Evolutionary conservation across 2,797 vertebrate species (phyloP).

Genomic region (Neosalanx taihuensis): DNA sequence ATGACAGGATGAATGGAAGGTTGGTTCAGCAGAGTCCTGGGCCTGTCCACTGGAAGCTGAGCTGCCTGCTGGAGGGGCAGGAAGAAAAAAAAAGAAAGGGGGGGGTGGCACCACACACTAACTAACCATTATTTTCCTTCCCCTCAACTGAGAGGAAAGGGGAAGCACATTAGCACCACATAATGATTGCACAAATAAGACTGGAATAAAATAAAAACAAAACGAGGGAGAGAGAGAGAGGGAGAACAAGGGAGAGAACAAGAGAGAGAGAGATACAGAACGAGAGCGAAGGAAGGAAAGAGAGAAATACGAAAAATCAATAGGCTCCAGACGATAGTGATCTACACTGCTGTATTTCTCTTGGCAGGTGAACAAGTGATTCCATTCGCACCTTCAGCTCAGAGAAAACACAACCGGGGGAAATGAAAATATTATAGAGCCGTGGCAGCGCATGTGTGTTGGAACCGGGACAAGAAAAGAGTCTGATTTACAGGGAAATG

Average conservation of each 20-base stretch:
- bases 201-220: slow-evolving; percentile 46
- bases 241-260: too few species aligned
- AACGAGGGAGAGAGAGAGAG: not conserved
- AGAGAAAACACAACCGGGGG: slow-evolving; percentile 48
- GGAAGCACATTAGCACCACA: slow-evolving; percentile 43
- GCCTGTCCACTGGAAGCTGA: too few species aligned
- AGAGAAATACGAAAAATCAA: slow-evolving; percentile 9
- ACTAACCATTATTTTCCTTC: slow-evolving; percentile 43
- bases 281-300: too few species aligned
- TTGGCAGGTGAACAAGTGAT: slow-evolving; percentile 53
- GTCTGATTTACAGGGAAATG: slow-evolving; percentile 57
- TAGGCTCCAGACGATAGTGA: slow-evolving; percentile 18
- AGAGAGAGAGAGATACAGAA: too few species aligned
- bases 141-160: slow-evolving; percentile 5
- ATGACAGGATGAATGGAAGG: not conserved
- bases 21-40: slow-evolving; percentile 1
- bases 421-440: slow-evolving; percentile 55
- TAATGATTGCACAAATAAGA: slow-evolving; percentile 42
- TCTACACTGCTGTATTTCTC: slow-evolving; percentile 44
- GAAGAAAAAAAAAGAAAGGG: too few species aligned
- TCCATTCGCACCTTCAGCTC: slow-evolving; percentile 54
- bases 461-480: slow-evolving; percentile 47
- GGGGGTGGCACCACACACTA: slow-evolving; percentile 48
- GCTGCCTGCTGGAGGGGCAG: too few species aligned
- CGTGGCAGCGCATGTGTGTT: slow-evolving; percentile 40